Conservation (phyloP, 2,797 vertebrate genomes). For the Petrocephalus schoutedeni region DNA sequence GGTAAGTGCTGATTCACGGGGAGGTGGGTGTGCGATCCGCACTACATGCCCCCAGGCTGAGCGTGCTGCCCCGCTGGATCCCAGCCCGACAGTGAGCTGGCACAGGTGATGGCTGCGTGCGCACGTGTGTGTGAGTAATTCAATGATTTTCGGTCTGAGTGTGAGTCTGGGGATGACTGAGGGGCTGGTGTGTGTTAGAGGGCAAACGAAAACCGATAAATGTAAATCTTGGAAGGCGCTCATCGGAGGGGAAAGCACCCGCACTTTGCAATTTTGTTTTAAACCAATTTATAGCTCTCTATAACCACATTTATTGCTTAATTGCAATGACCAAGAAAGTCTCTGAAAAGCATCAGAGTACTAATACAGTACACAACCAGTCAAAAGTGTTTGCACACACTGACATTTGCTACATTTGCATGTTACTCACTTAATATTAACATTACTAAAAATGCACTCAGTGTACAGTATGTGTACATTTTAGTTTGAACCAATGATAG, state of each 20-base stretch:
- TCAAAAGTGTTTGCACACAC: no score
- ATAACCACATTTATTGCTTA: neutral
- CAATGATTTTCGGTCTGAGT: neutral
- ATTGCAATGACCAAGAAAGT: neutral
- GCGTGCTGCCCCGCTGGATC: neutral
- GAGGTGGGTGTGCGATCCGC: neutral
- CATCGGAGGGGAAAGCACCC: neutral
- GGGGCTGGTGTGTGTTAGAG: neutral
- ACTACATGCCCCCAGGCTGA: neutral
- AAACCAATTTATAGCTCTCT: neutral
- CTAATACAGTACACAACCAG: neutral
- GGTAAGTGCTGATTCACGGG: conserved; percentile 18
- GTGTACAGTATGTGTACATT: neutral
- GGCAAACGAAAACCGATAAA: neutral
- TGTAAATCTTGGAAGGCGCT: neutral
- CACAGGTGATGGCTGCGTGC: neutral
- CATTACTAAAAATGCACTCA: no score
- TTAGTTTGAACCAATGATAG: neutral
- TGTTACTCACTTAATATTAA: no score
- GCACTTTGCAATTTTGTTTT: neutral
- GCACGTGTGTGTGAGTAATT: neutral
- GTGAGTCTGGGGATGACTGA: neutral
- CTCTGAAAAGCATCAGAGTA: neutral
- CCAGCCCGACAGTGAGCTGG: neutral
- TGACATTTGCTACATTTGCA: no score